Conservation (phyloP, 2,888 invertebrate species). For the Cancer borealis region DNA sequence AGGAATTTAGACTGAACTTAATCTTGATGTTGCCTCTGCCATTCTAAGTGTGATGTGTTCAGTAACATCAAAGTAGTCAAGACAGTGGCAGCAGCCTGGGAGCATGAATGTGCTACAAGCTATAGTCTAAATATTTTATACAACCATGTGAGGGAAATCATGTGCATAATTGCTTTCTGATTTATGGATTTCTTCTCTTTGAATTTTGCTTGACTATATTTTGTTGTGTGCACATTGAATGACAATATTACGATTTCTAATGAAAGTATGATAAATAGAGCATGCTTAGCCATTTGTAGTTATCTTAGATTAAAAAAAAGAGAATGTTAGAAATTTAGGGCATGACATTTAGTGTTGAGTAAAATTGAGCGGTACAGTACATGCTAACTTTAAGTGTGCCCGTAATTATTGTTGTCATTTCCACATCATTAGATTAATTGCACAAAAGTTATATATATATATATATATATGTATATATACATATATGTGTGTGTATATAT, state of each 20-base stretch:
- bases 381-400: background rate
- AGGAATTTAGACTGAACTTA: background rate
- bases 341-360: constrained; percentile 32
- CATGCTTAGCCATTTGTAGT: constrained; percentile 14
- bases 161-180: background rate
- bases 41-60: constrained; percentile 5
- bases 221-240: constrained; percentile 21
- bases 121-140: background rate
- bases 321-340: constrained; percentile 32
- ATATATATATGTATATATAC: constrained; percentile 63
- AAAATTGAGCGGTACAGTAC: background rate
- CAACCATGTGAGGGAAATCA: background rate
- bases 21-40: background rate
- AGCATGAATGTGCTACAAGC: background rate
- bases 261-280: background rate
- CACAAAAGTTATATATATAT: constrained; percentile 53
- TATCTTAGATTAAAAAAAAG: background rate
- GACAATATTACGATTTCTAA: background rate
- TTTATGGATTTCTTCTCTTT: constrained; percentile 21
- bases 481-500: constrained; percentile 63
- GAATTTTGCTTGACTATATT: background rate
- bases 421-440: background rate
- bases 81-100: background rate
- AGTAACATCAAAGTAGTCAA: background rate
- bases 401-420: constrained; percentile 5